Conservation (phyloP, 2,113 vertebrate genomes). For the Notothenia coriiceps region DNA sequence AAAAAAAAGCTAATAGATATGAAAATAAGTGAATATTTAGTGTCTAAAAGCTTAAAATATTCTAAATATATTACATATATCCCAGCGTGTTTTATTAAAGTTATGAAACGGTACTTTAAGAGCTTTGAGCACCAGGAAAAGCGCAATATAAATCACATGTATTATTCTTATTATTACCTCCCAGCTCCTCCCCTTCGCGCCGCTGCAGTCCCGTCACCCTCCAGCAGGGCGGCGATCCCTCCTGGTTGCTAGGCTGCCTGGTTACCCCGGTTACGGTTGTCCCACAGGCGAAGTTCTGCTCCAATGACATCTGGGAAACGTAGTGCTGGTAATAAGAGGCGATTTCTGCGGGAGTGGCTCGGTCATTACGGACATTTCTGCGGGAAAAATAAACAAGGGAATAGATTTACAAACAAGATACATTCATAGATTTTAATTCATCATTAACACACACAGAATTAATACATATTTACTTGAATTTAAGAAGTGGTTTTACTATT, state of each 20-base stretch:
- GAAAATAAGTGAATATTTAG: too few relatives aligned
- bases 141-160: too few relatives aligned
- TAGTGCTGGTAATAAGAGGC: slow-evolving; percentile 88
- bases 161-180: slow-evolving; percentile 41
- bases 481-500: neutral
- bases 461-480: neutral
- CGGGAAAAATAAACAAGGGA: neutral
- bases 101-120: too few relatives aligned
- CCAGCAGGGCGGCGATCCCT: slow-evolving; percentile 69
- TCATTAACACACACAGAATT: too few relatives aligned
- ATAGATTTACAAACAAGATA: neutral
- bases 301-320: slow-evolving; percentile 81
- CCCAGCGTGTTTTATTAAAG: too few relatives aligned
- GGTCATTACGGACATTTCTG: slow-evolving; percentile 86
- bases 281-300: slow-evolving; percentile 80
- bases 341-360: slow-evolving; percentile 85
- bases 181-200: slow-evolving; percentile 57
- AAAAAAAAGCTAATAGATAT: too few relatives aligned
- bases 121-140: too few relatives aligned
- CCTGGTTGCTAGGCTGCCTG: slow-evolving; percentile 41
- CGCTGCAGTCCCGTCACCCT: slow-evolving; percentile 79
- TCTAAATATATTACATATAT: too few relatives aligned
- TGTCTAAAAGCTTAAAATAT: too few relatives aligned
- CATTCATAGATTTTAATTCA: too few relatives aligned
- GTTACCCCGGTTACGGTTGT: slow-evolving; percentile 81